These are phyloP conservation scores for Pycnomerus fuliginosus DNA, from an alignment of 2,888 invertebrate genomes.

Conservation along the genomic window DNA sequence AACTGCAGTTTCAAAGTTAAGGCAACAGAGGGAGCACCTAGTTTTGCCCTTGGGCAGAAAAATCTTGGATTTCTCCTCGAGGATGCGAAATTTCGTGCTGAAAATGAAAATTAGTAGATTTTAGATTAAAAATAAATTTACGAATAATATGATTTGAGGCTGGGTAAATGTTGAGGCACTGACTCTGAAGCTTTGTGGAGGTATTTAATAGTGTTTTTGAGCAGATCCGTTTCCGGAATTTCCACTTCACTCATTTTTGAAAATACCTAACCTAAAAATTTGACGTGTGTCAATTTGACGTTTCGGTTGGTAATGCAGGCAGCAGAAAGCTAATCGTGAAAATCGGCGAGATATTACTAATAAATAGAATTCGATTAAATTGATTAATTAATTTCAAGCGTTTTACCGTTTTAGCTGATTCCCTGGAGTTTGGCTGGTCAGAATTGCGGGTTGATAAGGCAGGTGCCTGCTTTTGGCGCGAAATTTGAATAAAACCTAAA, in stretches of 20 bases:
- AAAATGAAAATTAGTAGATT: conserved; percentile 3
- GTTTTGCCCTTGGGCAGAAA: conserved; percentile 21
- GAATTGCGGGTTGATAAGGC: no score
- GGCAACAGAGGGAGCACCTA: conserved; percentile 34
- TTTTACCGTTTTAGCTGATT: no score
- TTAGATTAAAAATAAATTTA: conserved; percentile 21
- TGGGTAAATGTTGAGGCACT: conserved; percentile 18
- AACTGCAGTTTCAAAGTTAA: conserved; percentile 23
- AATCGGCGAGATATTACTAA: neutral
- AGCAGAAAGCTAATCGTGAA: neutral
- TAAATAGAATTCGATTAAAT: no score
- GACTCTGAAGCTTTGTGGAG: conserved; percentile 19
- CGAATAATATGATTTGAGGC: conserved; percentile 34
- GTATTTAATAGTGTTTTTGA: conserved; percentile 28
- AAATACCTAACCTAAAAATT: neutral
- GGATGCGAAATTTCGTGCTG: conserved; percentile 25
- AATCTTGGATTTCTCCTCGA: conserved; percentile 24
- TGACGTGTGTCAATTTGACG: neutral
- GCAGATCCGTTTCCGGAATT: conserved; percentile 5
- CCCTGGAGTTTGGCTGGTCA: no score
- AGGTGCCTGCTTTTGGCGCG: no score
- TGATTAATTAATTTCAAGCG: no score
- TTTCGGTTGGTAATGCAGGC: neutral
- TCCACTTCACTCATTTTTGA: neutral
- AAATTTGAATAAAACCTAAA: no score